Evolutionary conservation across 2,888 invertebrate genomes (phyloP), one percentile per base, ranked within the genome.

Genomic region (Hesperia comma): DNA sequence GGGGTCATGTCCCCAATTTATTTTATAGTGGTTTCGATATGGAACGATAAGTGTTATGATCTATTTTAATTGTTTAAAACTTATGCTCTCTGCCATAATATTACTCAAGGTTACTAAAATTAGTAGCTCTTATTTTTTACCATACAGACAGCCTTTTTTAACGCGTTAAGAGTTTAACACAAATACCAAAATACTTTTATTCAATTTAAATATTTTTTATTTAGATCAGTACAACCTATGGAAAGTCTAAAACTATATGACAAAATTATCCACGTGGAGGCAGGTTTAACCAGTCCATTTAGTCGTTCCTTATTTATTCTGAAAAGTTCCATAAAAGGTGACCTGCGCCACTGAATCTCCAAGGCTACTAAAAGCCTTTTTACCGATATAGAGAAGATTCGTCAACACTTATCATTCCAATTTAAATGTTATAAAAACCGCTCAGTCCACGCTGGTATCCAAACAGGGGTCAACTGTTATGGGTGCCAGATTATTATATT

Each of bases 1-100:
- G 57, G 26, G 57, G 40, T 64, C 40, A 40, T 58, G 63, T 57
- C 26, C 51, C 26, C 21, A 3, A 2, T 57, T 26, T 46, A 37
- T 57, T 58, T 51, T 51, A 51, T 51, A 3, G 51, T 32, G 57
- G 41, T 56, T 51, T 37, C 12, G 1, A 12, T 49, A 32, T 61
- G 19, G 21, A 26, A 19, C 26, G 41, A 62, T 54, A 54, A 51
- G 49, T 61, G 56, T 56, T 37, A 40, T 2, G 40, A 37, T 19
- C 12, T 37, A 3, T 19, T 54, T 26, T 53, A 37, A 2, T 10
- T 10, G 10, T 37, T 37, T 37, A 37, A 6, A 37, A 7, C 37
- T 2, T 37, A 12, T 12, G 37, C 37, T 37, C 37, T 37, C 37
- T 37, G 5, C 37, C 10, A 12, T 10, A 37, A 37, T 37, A 8